These are phyloP conservation scores for Nothocercus nigrocapillus DNA, from an alignment of 2,113 vertebrate species.

Conservation along the genomic window DNA sequence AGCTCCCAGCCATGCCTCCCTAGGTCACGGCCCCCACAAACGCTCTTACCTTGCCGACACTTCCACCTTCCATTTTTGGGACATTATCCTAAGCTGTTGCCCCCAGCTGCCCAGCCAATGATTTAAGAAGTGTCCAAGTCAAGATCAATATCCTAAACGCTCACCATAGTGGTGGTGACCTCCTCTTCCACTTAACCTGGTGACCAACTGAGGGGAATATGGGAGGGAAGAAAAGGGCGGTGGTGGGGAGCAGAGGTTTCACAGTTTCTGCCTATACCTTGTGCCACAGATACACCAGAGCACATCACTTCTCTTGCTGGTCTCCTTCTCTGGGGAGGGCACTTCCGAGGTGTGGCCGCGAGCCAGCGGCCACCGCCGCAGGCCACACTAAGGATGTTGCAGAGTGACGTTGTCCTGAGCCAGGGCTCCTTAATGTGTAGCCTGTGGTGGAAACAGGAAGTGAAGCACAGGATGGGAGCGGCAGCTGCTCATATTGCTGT, in stretches of 20 bases:
- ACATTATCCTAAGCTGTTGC: not conserved
- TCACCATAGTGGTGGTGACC: not conserved
- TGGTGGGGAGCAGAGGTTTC: too few species aligned
- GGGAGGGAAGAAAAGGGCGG: not conserved
- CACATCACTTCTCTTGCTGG: not conserved
- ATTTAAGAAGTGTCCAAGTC: not conserved
- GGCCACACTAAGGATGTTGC: not conserved
- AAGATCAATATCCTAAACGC: not conserved
- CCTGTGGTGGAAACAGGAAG: slow-evolving; percentile 64
- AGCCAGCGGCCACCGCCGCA: not conserved
- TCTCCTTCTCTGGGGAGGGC: rapidly evolving
- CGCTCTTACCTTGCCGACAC: not conserved
- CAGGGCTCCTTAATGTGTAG: not conserved
- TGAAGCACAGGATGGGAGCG: slow-evolving; percentile 70
- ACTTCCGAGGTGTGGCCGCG: not conserved
- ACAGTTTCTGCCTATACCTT: not conserved
- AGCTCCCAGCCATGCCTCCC: not conserved
- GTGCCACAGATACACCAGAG: rapidly evolving
- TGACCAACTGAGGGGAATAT: not conserved
- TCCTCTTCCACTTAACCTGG: not conserved
- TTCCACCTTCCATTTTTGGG: not conserved
- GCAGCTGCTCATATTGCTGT: not conserved
- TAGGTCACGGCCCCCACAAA: not conserved
- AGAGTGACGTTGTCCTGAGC: not conserved
- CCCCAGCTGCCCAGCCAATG: not conserved